Base-by-base conservation (phyloP, 2,888 invertebrate genomes). In the Folsomia candida region DNA sequence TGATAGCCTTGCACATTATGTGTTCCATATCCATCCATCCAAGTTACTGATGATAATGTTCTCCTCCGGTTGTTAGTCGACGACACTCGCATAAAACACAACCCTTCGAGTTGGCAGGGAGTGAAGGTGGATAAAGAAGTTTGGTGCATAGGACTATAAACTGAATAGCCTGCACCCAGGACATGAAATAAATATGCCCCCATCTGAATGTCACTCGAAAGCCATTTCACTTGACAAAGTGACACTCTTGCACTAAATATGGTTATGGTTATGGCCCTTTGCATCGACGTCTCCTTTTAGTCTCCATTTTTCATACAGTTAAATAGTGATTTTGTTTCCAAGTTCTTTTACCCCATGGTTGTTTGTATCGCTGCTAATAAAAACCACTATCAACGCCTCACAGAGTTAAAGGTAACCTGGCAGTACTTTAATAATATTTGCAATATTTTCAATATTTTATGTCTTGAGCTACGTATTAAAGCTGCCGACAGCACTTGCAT, bases 201-300 rank as follows among this genome's bases (percentile, higher is more conserved):
- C 54, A 57, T 57, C 51, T 22, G 27, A 65, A 51, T 51, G 51
- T 28, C 65, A 54, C 14, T 51, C 20, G 9, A 3, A 57, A 51
- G 54, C 51, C 9, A 65, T 64, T 65, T 25, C 26, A 65, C 24
- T 54, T 65, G 54, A 57, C 25, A 27, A 54, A 65, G 65, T 65
- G 65, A 65, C 65, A 51, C 54, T 65, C 20, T 65, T n/a, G 2
- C 3, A 26, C 65, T 65, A 27, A 54, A 65, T 65, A 54, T 65
- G 65, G 65, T 65, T 65, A 65, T 65, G 65, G 54, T 65, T 65
- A 54, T 54, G 11, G 22, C 25, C 47, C 47, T 37, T 37, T 14
- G 4, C 54, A 54, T 54, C n/a, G 20, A 54, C 54, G 18, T 22
- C 22, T 54, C 20, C 18, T 6, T 54, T 47, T n/a, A n/a, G n/a